Base-by-base conservation (phyloP, 2,113 vertebrate species). In the Carassius gibelio region DNA sequence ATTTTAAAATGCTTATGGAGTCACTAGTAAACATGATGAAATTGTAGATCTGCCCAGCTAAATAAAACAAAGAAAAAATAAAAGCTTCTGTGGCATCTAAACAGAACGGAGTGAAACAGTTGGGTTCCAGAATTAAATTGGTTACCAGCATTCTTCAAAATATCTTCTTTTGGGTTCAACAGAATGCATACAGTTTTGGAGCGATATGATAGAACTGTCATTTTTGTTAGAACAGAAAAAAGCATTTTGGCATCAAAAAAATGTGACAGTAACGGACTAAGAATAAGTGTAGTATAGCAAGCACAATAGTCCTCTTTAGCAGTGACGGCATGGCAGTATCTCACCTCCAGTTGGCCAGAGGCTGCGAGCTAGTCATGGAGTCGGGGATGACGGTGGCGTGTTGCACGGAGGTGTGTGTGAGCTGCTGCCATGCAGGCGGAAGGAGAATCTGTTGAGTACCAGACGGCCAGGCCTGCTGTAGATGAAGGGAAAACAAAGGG, bases 381-480 rank as follows among this genome's bases (percentile, higher is more conserved):
- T 99, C 98, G 0, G 98, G 97, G 91, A 99, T 97, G 93, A 99
- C 97, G 0, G 97, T 92, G 0, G 98, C 95, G 0, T 99, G 98
- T 92, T 99, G 98, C 89, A 99, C 97, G 14, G 98, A 99, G 21
- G 97, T 96, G 93, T 99, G 98, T 81, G 97, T 97, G 90, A 99
- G 94, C 93, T 99, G 98, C 94, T 99, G 98, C 98, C 98, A 99
- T 2, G 98, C 96, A 0, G 97, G 96, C 87, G 98, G 98, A 71
- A 99, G 96, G 61, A 99, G 94, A 91, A 99, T 99, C 94, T 99
- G 98, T 93, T 99, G 98, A 79, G 98, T 96, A 84, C 97, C 97
- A 8, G 96, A 96, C 68, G 98, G 97, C 98, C 98, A 99, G 48
- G 97, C 95, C 96, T 99, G 98, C 97, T 99, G 93, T 36, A 84